Base-by-base conservation (phyloP, 2,797 vertebrate species). In the Girardinus metallicus region DNA sequence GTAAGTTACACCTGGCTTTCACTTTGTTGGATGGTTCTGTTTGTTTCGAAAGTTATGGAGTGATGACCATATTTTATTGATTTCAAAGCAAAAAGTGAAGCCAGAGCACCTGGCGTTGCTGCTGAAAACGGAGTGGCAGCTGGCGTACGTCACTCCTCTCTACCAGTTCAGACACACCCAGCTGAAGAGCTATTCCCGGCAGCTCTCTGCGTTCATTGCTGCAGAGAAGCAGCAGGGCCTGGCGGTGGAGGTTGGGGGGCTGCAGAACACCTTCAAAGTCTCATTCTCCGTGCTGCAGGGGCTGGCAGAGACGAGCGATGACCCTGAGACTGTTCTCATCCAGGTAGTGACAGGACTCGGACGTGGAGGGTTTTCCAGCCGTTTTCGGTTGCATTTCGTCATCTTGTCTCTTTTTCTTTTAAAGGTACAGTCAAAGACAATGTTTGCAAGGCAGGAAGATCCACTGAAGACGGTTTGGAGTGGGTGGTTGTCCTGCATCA, bases 131-230 rank as follows among this genome's bases (percentile, higher is more conserved):
- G 97, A 97, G 26, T 99, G 98, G 98, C 94, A 94, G 49, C 86
- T 99, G n/a, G 97, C 97, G 2, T 97, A 97, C 10, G 96, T 98
- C 78, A 98, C 97, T 0, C 99, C 99, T 0, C 91, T 99, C 74
- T 95, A 97, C 92, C 91, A 91, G n/a, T 99, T 99, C 90, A 93
- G 89, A 36, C 92, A 96, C 75, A 87, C 87, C 0, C 91, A 91
- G 79, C 94, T 99, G 78, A 95, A 87, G 85, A 90, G 88, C 3
- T 99, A 99, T 80, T 94, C 97, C 16, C 95, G 92, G 81, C 95
- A 96, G 88, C 96, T 99, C 0, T 87, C 96, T 0, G 95, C 96
- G 0, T 97, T 96, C 55, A 91, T 99, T 2, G 92, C 94, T 12
- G 94, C 97, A 1, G 97, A 99, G 91, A 97, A 94, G 90, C 97